Evolutionary conservation across 2,797 vertebrate species (phyloP).

Genomic region (Staurois parvus): DNA sequence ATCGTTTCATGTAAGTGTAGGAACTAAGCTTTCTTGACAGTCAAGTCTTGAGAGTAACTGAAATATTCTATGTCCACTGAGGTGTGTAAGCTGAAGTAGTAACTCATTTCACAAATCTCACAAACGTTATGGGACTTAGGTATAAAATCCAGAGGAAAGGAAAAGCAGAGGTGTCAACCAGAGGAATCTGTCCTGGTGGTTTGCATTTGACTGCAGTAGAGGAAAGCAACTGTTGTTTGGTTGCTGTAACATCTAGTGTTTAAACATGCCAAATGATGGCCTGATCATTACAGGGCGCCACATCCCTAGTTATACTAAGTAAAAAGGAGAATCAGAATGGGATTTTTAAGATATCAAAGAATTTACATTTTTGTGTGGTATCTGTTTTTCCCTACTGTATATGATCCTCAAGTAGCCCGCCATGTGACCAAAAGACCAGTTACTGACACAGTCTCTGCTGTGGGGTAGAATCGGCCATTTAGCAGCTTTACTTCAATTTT

Average conservation of each 20-base stretch:
- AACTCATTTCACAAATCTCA: not conserved
- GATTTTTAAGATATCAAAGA: no score
- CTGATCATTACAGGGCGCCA: no score
- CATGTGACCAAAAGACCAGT: no score
- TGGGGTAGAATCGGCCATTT: no score
- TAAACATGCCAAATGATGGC: no score
- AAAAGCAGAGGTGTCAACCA: not conserved
- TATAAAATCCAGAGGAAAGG: not conserved
- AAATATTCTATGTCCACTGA: conserved; percentile 30
- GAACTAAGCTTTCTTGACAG: conserved; percentile 32
- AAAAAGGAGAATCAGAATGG: no score
- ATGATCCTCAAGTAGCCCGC: no score
- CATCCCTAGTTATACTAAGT: no score
- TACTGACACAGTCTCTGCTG: no score
- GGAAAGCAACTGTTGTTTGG: not conserved
- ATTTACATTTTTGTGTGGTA: no score
- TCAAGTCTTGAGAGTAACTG: conserved; percentile 15
- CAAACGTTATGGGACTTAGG: conserved; percentile 5
- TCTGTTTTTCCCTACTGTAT: no score
- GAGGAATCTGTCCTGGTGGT: not conserved
- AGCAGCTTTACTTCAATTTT: no score
- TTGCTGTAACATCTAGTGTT: not conserved
- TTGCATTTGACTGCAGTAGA: not conserved
- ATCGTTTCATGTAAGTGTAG: conserved; percentile 74
- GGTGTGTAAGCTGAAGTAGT: conserved; percentile 23